phyloP scores from a whole-genome alignment of 2,113 vertebrate species.

The Heterocephalus glaber region DNA sequence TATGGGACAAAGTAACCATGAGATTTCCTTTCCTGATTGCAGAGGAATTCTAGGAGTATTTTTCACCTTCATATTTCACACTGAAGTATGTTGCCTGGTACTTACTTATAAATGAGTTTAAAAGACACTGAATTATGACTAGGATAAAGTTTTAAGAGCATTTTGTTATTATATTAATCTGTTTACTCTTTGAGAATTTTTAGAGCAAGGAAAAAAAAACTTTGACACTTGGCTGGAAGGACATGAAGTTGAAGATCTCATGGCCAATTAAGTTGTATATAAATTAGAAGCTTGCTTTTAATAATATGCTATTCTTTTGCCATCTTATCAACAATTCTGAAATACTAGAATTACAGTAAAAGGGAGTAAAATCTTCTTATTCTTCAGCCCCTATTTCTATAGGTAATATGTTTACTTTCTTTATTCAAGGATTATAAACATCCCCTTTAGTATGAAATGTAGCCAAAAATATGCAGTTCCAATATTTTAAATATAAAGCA shows the following conservation, averaged over 20 bases:
- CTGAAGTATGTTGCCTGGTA: background rate
- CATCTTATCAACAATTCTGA: constrained; percentile 48
- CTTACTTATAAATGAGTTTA: constrained; percentile 66
- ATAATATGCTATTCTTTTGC: constrained; percentile 37
- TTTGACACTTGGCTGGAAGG: constrained; percentile 2
- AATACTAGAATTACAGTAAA: background rate
- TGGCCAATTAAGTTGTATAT: constrained; percentile 57
- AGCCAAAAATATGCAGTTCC: background rate
- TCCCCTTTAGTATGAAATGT: background rate
- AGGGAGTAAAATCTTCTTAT: background rate
- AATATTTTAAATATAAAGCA: constrained; percentile 22
- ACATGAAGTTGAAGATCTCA: constrained; percentile 52
- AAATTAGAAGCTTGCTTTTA: constrained; percentile 58
- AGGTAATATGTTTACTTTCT: background rate
- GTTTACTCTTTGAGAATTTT: constrained; percentile 44
- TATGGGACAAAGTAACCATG: background rate
- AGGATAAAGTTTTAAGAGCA: constrained; percentile 35
- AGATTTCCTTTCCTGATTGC: background rate
- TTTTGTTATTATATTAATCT: constrained; percentile 46
- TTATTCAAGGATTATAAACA: constrained; percentile 36
- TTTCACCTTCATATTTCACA: constrained; percentile 40
- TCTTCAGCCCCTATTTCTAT: background rate
- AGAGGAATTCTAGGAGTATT: background rate
- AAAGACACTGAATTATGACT: constrained; percentile 51
- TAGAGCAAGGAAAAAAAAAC: background rate